Evolutionary conservation across 2,888 invertebrate genomes (phyloP), one percentile per base, ranked within the genome.

Genomic region (Erebia aethiops): DNA sequence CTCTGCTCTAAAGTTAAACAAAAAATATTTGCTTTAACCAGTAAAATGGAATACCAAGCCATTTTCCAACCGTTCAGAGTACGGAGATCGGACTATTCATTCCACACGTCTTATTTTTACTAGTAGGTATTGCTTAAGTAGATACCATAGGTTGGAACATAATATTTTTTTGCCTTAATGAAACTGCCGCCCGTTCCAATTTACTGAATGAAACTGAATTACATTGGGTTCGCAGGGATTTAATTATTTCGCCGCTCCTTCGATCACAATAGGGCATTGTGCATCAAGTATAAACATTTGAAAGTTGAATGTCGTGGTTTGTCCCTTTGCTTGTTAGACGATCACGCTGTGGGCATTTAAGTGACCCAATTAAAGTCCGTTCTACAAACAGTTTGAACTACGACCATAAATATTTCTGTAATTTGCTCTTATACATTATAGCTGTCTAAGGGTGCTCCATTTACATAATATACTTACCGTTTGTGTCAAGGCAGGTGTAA

Each of bases 281-380:
- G 62, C 71, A 72, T 70, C 62, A 63, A 70, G 71, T 63, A 68
- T 54, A 70, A 68, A 58, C 49, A 52, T 71, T 72, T 71, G 67
- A 71, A 71, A 70, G 71, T 69, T 70, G 70, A 71, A 71, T 70
- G 71, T 70, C 66, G 62, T 52, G 72, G 61, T 73, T 62, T 73
- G 69, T 75, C 73, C 70, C 71, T 71, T 71, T 70, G 71, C 69
- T 73, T 60, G 74, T 71, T 73, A 74, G 60, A 64, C 68, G 71
- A 72, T 74, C 73, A 74, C 72, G 73, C 71, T 73, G 63, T 58
- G 69, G 71, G 61, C 72, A 75, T 72, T 71, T 71, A 73, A 58
- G 61, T 69, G 71, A 70, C 71, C 71, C 67, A 68, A 70, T 74
- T 74, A 74, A 69, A 72, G 65, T 66, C 66, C 49, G 43, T 26